Conservation (phyloP, 1,140 invertebrate genomes). For the Kradibia gibbosae region DNA sequence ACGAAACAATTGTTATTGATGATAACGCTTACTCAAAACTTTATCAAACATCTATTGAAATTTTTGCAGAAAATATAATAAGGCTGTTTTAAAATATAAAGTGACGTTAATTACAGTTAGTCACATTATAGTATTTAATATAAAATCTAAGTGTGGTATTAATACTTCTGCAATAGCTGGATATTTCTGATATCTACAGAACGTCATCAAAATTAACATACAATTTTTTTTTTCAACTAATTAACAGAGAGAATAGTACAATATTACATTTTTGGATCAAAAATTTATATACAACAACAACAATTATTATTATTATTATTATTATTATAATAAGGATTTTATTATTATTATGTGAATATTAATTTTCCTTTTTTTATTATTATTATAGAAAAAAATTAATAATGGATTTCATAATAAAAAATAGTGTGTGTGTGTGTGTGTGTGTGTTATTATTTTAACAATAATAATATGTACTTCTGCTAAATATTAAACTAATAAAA, state of each 20-base stretch:
- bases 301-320: constrained; percentile 49
- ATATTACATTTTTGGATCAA: constrained; percentile 63
- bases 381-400: too few relatives aligned
- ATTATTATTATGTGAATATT: too few relatives aligned
- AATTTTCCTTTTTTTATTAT: too few relatives aligned
- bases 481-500: constrained; percentile 51
- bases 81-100: constrained; percentile 29
- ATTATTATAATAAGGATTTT: constrained; percentile 55
- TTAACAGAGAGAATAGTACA: constrained; percentile 64
- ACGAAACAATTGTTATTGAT: not conserved
- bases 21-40: constrained; percentile 3
- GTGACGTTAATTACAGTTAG: constrained; percentile 37
- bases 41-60: constrained; percentile 14
- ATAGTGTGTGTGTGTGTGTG: not conserved
- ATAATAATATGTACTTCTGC: constrained; percentile 42
- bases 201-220: constrained; percentile 51
- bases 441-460: constrained; percentile 16
- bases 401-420: constrained; percentile 49
- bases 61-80: constrained; percentile 35
- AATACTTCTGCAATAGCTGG: constrained; percentile 49
- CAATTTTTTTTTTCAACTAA: constrained; percentile 60
- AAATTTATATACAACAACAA: constrained; percentile 65
- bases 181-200: constrained; percentile 52
- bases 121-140: constrained; percentile 47
- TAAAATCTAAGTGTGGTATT: constrained; percentile 9